Conservation (phyloP, 2,888 invertebrate species). For the Ametastegia equiseti region DNA sequence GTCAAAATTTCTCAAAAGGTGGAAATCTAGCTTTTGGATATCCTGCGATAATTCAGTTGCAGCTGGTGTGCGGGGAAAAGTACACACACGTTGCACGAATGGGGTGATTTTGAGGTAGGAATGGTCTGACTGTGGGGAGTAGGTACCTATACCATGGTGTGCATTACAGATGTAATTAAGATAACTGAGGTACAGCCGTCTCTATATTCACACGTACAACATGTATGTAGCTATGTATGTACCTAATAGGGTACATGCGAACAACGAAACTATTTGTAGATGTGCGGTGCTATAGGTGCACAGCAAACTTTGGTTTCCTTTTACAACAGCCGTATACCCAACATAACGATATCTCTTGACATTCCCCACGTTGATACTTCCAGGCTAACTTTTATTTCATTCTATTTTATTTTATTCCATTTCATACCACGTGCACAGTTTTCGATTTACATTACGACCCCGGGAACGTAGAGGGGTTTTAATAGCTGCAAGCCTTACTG, state of each 20-base stretch:
- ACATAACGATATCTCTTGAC: background rate
- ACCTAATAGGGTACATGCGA: too few relatives aligned
- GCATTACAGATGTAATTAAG: slow-evolving; percentile 75
- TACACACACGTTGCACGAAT: slow-evolving; percentile 1
- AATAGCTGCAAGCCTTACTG: background rate
- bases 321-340: background rate
- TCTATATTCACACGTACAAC: slow-evolving; percentile 64
- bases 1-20: background rate
- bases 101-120: background rate
- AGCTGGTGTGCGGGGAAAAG: background rate
- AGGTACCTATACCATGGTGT: slow-evolving; percentile 65
- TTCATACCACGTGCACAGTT: background rate
- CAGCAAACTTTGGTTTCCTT: background rate
- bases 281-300: background rate
- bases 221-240: background rate
- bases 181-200: slow-evolving; percentile 74
- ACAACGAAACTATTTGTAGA: background rate
- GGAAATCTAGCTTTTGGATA: background rate
- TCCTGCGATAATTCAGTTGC: background rate
- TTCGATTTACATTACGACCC: background rate
- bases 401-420: too few relatives aligned
- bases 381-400: background rate
- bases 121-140: slow-evolving; percentile 39
- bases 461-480: background rate
- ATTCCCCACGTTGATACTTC: background rate